Base-by-base conservation (phyloP, 2,888 invertebrate genomes). In the Limnephilus marmoratus region DNA sequence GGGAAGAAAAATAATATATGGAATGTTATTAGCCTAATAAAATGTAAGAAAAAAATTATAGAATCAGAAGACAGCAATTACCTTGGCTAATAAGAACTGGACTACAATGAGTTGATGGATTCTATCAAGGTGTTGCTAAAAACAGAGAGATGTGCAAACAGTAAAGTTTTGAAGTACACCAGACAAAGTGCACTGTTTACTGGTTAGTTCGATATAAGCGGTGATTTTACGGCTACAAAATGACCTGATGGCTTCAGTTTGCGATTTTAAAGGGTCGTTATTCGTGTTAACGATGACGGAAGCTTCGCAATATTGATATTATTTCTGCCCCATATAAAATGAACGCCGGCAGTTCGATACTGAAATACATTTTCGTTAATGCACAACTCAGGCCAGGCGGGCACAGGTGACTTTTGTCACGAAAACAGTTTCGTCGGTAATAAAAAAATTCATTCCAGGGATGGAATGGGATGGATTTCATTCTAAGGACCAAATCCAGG, bases 201-300 rank as follows among this genome's bases (percentile, higher is more conserved):
- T 24, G 68, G 24, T 68, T 7, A 68, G 53, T 9, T 68, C n/a
- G n/a, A 68, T 68, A 15, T n/a, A 37, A 7, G 34, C n/a, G 41
- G 34, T 24, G 18, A 85, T n/a, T 85, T 86, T 49, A 85, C 85
- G 53, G 53, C 29, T 86, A 31, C n/a, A 49, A 86, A 86, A 86
- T 86, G 86, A 86, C 86, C n/a, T 34, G 45, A 49, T 86, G 53
- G 41, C 41, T 85, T 18, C 68, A 18, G n/a, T 31, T 31, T 7
- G 86, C 37, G 45, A 53, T 86, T 49, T 49, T 31, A 86, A 86
- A 86, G 41, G 53, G 53, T 53, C 86, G 49, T 86, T 86, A 49
- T 29, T 24, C 41, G 34, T n/a, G 86, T 86, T 85, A 85, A 53
- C n/a, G 85, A 85, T 86, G 86, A 49, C 49, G 86, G 86, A 86